A percentile compares a stretch with the other conserved stretches of the same genome.
Evolutionary conservation across 2,113 vertebrate genomes (phyloP).

Genomic region (Indri indri): DNA sequence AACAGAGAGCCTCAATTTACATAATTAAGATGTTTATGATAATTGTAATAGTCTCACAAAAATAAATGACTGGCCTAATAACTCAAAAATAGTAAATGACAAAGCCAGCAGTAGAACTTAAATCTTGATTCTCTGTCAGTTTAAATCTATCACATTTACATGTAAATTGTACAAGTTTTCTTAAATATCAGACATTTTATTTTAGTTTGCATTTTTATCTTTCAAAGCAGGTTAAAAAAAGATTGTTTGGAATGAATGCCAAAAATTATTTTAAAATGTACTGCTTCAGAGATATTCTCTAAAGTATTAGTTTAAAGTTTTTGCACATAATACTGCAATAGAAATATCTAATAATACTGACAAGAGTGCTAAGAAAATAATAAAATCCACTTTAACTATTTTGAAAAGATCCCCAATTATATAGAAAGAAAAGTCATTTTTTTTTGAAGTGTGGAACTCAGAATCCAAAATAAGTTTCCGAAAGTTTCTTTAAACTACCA

Average conservation of each 20-base stretch:
- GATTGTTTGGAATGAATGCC: neutral
- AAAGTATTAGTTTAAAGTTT: neutral
- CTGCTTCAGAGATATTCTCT: neutral
- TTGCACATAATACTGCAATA: neutral
- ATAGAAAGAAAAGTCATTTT: neutral
- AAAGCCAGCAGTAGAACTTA: neutral
- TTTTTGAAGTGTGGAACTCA: neutral
- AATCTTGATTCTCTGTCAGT: neutral
- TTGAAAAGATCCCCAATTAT: neutral
- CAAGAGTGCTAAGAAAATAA: neutral
- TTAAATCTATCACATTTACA: neutral
- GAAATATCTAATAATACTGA: neutral
- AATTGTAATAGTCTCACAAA: neutral
- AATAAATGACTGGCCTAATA: neutral
- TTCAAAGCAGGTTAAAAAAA: neutral
- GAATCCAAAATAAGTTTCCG: neutral
- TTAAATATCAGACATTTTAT: neutral
- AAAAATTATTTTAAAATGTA: neutral
- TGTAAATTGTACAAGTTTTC: neutral
- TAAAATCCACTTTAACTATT: neutral
- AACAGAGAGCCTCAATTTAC: neutral
- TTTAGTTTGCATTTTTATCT: neutral
- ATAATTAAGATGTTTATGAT: neutral
- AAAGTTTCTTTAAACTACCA: neutral
- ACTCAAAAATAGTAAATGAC: neutral